phyloP scores from a whole-genome alignment of 2,797 vertebrate genomes.

The Sebastes melanostomus region DNA sequence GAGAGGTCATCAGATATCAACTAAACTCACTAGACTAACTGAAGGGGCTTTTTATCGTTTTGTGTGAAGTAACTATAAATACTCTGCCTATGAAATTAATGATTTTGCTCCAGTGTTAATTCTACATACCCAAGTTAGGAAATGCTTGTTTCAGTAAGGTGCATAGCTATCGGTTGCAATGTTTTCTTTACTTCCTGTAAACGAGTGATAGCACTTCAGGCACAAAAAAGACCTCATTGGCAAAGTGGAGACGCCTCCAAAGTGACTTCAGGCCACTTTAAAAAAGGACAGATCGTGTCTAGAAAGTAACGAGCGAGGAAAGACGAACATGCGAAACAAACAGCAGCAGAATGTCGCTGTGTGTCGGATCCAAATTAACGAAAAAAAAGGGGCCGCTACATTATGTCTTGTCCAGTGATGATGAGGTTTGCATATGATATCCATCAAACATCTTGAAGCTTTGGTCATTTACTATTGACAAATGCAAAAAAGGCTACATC shows the following conservation, averaged over 20 bases:
- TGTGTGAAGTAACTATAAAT: slow-evolving; percentile 28
- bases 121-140: slow-evolving; percentile 61
- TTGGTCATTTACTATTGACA: slow-evolving; percentile 81
- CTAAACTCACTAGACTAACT: slow-evolving; percentile 17
- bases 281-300: background rate
- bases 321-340: slow-evolving; percentile 6
- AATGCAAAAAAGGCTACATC: slow-evolving; percentile 57
- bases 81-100: slow-evolving; percentile 27
- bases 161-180: slow-evolving; percentile 81
- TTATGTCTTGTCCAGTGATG: slow-evolving; percentile 73
- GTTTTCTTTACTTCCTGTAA: slow-evolving; percentile 70
- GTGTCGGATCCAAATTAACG: background rate
- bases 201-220: slow-evolving; percentile 70
- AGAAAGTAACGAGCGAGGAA: background rate
- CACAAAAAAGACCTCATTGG: slow-evolving; percentile 61
- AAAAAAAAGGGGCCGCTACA: slow-evolving; percentile 52
- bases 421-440: slow-evolving; percentile 78
- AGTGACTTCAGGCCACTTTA: slow-evolving; percentile 29
- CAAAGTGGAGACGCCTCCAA: slow-evolving; percentile 46
- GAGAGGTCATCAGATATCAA: slow-evolving; percentile 44
- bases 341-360: background rate
- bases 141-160: slow-evolving; percentile 77
- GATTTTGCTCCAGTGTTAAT: slow-evolving; percentile 60
- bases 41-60: slow-evolving; percentile 5
- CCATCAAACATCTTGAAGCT: slow-evolving; percentile 77